Evolutionary conservation across 2,797 vertebrate species (phyloP).

Genomic region (Cygnus olor): DNA sequence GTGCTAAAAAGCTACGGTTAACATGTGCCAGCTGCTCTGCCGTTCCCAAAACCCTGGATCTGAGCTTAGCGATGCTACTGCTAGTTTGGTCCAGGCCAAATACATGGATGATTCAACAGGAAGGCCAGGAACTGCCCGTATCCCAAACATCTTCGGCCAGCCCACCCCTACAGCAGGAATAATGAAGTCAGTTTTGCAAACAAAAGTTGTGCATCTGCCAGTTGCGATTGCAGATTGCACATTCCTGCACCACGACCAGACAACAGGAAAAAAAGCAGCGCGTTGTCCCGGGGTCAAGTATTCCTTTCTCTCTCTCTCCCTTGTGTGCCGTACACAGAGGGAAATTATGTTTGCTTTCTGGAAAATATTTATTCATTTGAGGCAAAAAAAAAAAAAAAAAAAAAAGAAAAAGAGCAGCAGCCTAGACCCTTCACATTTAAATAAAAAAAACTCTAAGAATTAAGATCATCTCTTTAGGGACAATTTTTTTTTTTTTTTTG

Average conservation of each 20-base stretch:
- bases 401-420: neutral
- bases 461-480: neutral
- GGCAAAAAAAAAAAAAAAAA: neutral
- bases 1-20: neutral
- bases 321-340: neutral
- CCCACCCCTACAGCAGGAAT: constrained; percentile 51
- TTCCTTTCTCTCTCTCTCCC: constrained; percentile 32
- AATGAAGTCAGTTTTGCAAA: constrained; percentile 63
- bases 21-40: neutral
- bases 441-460: neutral
- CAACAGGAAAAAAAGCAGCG: neutral
- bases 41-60: neutral
- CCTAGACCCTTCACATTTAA: neutral
- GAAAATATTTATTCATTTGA: constrained; percentile 24
- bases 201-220: constrained; percentile 56
- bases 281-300: neutral
- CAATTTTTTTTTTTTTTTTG: neutral
- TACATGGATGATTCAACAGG: constrained; percentile 33
- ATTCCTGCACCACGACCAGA: constrained; percentile 26
- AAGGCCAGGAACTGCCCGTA: constrained; percentile 39
- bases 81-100: neutral
- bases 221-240: neutral
- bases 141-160: constrained; percentile 8
- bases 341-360: neutral
- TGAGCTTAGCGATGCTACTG: neutral